phyloP scores from a whole-genome alignment of 1,140 invertebrate genomes.

The Sycobia sp. region DNA sequence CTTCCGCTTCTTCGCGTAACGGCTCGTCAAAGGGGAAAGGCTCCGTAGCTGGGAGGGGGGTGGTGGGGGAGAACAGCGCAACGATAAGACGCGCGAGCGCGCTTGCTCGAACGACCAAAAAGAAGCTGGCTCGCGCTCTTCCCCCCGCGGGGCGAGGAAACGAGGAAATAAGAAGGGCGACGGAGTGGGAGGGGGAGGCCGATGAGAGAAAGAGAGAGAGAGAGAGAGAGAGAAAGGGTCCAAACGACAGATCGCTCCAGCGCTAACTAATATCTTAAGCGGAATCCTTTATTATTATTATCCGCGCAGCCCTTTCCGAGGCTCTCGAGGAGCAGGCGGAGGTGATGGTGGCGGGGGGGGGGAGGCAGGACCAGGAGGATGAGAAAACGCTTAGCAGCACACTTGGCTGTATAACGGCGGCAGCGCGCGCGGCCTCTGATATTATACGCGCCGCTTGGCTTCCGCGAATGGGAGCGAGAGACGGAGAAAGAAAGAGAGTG shows the following conservation, averaged over 20 bases:
- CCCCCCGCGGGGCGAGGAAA: not conserved
- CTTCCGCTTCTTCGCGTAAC: not conserved
- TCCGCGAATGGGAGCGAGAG: too few relatives aligned
- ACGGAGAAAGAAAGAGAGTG: too few relatives aligned
- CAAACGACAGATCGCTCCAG: conserved; percentile 2
- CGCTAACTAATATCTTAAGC: conserved; percentile 49
- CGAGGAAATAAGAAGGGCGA: conserved; percentile 1
- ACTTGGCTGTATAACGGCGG: not conserved
- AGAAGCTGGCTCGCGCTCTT: not conserved
- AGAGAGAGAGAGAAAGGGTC: too few relatives aligned
- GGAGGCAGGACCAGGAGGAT: not conserved
- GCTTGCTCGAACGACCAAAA: not conserved
- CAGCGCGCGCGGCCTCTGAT: not conserved
- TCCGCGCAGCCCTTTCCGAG: conserved; percentile 23
- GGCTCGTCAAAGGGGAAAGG: not conserved
- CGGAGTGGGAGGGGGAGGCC: not conserved
- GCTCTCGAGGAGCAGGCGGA: too few relatives aligned
- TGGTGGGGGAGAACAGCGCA: too few relatives aligned
- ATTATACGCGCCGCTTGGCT: not conserved
- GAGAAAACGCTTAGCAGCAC: conserved; percentile 3
- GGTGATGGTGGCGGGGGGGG: too few relatives aligned
- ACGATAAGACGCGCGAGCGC: conserved; percentile 1
- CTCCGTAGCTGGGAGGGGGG: not conserved
- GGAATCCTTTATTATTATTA: conserved; percentile 27
- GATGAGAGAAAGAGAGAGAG: too few relatives aligned